phyloP scores from a whole-genome alignment of 2,797 vertebrate genomes.

The Kryptolebias ocellatus region DNA sequence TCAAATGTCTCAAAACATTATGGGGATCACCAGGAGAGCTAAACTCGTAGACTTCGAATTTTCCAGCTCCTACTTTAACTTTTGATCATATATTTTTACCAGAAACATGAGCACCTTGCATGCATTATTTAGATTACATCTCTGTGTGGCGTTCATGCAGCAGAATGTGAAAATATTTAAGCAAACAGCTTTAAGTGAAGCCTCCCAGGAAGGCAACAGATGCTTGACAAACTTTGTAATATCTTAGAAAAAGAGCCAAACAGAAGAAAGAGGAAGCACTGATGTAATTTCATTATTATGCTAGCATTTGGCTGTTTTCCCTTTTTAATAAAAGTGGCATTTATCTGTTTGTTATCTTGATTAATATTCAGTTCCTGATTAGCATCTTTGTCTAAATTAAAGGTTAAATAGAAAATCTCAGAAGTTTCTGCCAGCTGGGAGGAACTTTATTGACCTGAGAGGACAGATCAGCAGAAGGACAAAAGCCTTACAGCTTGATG shows the following conservation, averaged over 20 bases:
- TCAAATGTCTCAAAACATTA: slow-evolving; percentile 65
- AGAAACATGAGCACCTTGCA: not conserved
- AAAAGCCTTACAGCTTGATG: slow-evolving; percentile 65
- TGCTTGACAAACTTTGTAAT: too few species aligned
- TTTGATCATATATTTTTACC: not conserved
- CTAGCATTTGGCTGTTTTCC: not conserved
- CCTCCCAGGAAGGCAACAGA: too few species aligned
- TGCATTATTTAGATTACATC: slow-evolving; percentile 17
- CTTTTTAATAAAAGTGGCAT: slow-evolving; percentile 15
- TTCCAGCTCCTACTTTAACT: not conserved
- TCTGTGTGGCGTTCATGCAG: slow-evolving; percentile 15
- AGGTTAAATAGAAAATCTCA: slow-evolving; percentile 43
- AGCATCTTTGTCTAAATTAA: slow-evolving; percentile 41
- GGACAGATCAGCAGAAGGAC: slow-evolving; percentile 42
- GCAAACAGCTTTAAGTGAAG: slow-evolving; percentile 1
- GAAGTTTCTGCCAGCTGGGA: slow-evolving; percentile 32
- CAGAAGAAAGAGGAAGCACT: not conserved
- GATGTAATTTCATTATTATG: not conserved
- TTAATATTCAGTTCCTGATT: slow-evolving; percentile 35
- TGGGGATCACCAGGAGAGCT: slow-evolving; percentile 34
- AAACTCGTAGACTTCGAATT: too few species aligned
- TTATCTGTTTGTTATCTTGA: slow-evolving; percentile 14
- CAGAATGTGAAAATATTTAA: slow-evolving; percentile 29
- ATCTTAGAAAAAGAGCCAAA: not conserved
- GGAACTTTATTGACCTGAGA: slow-evolving; percentile 41